Conservation (phyloP, 1,140 invertebrate genomes). For the Drosophila sp. region DNA sequence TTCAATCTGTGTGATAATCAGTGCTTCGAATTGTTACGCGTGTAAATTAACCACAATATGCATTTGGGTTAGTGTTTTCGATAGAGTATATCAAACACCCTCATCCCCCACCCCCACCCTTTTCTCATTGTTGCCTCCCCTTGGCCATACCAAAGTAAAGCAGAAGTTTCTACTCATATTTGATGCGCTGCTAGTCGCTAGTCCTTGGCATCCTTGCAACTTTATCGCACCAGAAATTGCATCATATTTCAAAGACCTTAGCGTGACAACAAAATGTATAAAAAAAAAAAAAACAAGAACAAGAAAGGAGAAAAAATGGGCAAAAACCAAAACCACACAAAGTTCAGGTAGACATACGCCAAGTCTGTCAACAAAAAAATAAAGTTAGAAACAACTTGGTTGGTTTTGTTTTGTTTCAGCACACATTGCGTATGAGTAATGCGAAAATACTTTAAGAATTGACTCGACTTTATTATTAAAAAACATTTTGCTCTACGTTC, state of each 20-base stretch:
- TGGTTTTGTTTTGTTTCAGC: constrained; percentile 28
- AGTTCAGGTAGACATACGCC: constrained; percentile 30
- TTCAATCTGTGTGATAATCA: background rate
- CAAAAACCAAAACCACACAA: constrained; percentile 12
- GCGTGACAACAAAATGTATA: constrained; percentile 62
- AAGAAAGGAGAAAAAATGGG: background rate
- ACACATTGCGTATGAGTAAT: constrained; percentile 74
- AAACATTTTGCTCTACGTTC: constrained; percentile 17
- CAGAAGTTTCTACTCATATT: constrained; percentile 44
- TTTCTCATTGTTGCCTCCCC: constrained; percentile 12
- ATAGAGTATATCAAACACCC: background rate
- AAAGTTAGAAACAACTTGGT: constrained; percentile 12
- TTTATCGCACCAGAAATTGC: constrained; percentile 79
- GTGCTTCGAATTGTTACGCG: background rate
- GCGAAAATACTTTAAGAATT: constrained; percentile 53
- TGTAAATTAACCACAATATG: background rate
- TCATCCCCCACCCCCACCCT: background rate
- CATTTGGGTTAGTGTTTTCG: background rate
- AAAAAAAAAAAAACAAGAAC: constrained; percentile 37
- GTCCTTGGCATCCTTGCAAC: constrained; percentile 67
- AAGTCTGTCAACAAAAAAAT: constrained; percentile 43
- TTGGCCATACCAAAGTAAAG: constrained; percentile 47
- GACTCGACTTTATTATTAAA: constrained; percentile 61
- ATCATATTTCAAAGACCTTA: constrained; percentile 73
- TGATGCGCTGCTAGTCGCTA: constrained; percentile 47